phyloP scores from a whole-genome alignment of 2,888 invertebrate genomes.

The Lysandra coridon region DNA sequence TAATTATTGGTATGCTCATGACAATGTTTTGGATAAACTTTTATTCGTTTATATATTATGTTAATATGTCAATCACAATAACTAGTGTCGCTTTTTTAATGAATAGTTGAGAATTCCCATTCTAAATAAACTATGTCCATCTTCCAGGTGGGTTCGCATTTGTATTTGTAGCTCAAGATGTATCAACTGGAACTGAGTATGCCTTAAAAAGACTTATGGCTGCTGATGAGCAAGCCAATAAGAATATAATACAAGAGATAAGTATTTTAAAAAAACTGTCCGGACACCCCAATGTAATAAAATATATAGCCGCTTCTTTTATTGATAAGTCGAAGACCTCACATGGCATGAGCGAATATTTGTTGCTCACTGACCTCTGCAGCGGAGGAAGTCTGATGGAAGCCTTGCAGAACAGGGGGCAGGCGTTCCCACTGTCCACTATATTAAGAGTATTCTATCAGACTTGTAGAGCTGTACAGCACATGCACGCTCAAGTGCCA shows the following conservation, averaged over 20 bases:
- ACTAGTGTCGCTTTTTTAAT: too few relatives aligned
- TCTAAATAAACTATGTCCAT: slow-evolving; percentile 35
- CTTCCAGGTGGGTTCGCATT: slow-evolving; percentile 96
- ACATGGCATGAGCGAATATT: slow-evolving; percentile 93
- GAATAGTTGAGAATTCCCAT: not conserved
- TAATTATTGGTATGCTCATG: not conserved
- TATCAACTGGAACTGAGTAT: slow-evolving; percentile 91
- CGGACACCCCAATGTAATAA: slow-evolving; percentile 95
- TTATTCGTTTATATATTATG: too few relatives aligned
- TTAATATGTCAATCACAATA: too few relatives aligned
- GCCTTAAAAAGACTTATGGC: slow-evolving; percentile 94
- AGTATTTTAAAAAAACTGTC: slow-evolving; percentile 92
- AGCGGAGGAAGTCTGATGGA: slow-evolving; percentile 89
- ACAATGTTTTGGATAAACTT: not conserved
- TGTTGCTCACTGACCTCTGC: slow-evolving; percentile 95
- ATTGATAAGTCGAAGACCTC: slow-evolving; percentile 89
- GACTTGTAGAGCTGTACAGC: slow-evolving; percentile 92
- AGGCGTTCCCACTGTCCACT: slow-evolving; percentile 83
- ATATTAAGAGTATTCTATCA: slow-evolving; percentile 95
- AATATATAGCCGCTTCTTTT: slow-evolving; percentile 91
- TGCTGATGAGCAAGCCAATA: slow-evolving; percentile 89
- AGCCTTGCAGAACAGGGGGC: slow-evolving; percentile 80
- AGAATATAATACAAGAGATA: slow-evolving; percentile 90
- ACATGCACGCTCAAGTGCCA: slow-evolving; percentile 94
- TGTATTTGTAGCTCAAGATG: slow-evolving; percentile 96